Percentiles rank a stretch among this genome's conserved stretches.
These are phyloP conservation scores for Bradynema listronoti DNA, from an alignment of 1,140 invertebrate genomes.

Conservation along the genomic window DNA sequence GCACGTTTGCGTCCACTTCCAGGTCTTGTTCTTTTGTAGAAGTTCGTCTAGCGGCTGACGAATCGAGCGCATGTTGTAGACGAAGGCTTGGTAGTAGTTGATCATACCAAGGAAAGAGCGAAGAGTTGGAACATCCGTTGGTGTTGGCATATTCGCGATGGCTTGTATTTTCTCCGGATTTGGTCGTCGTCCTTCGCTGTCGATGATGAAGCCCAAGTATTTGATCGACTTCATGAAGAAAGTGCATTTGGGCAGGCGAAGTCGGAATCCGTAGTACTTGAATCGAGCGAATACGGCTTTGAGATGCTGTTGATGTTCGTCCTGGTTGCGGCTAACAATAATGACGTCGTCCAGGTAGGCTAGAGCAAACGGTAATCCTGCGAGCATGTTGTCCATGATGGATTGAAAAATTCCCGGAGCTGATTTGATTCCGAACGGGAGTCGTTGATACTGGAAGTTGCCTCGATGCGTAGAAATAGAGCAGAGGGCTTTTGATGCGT, in stretches of 20 bases:
- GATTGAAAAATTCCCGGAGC: slow-evolving; percentile 61
- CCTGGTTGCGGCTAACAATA: not conserved
- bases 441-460: slow-evolving; percentile 56
- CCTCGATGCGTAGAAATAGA: slow-evolving; percentile 33
- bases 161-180: slow-evolving; percentile 31
- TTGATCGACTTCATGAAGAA: slow-evolving; percentile 1
- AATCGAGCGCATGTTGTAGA: slow-evolving; percentile 20
- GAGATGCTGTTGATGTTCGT: slow-evolving; percentile 20
- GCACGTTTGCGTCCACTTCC: slow-evolving; percentile 20
- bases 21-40: slow-evolving; percentile 38
- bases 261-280: slow-evolving; percentile 9
- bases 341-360: slow-evolving; percentile 35
- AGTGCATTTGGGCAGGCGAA: slow-evolving; percentile 1
- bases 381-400: slow-evolving; percentile 59
- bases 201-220: not conserved
- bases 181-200: slow-evolving; percentile 25
- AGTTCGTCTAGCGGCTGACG: slow-evolving; percentile 39
- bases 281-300: slow-evolving; percentile 16
- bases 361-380: slow-evolving; percentile 32
- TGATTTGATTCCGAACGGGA: slow-evolving; percentile 61
- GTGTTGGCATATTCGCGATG: slow-evolving; percentile 37
- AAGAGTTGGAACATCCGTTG: slow-evolving; percentile 23
- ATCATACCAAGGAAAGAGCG: slow-evolving; percentile 45
- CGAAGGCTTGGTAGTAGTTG: slow-evolving; percentile 40
- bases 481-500: slow-evolving; percentile 21